phyloP scores from a whole-genome alignment of 2,113 vertebrate genomes.

The Aspidoscelis tigris region DNA sequence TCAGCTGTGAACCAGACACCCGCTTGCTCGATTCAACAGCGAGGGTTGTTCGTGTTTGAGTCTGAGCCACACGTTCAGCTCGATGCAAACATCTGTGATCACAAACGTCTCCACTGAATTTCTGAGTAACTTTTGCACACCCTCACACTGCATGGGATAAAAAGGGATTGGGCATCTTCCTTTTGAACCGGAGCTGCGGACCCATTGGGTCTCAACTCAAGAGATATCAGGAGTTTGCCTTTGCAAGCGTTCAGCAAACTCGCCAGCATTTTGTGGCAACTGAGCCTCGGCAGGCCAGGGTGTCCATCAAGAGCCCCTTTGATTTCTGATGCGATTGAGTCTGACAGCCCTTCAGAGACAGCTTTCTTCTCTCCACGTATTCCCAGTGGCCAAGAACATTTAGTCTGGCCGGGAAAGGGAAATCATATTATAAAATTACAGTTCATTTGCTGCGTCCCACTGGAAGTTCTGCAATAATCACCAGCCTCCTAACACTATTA shows the following conservation, averaged over 20 bases:
- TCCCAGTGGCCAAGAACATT: conserved; percentile 60
- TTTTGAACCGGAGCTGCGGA: not conserved
- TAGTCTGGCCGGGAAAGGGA: conserved; percentile 67
- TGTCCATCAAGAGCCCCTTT: conserved; percentile 12
- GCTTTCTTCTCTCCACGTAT: conserved; percentile 44
- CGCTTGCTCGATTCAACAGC: no score
- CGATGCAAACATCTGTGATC: no score
- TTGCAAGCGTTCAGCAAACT: not conserved
- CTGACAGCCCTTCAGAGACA: conserved; percentile 2
- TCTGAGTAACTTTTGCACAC: no score
- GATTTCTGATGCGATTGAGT: rapidly evolving
- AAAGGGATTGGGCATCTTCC: no score
- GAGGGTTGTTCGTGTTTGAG: no score
- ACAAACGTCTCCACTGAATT: no score
- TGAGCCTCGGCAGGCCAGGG: not conserved
- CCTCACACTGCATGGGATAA: no score
- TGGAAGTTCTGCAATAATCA: conserved; percentile 70
- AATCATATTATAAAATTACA: conserved; percentile 69
- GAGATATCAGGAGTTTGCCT: not conserved
- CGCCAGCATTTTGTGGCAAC: rapidly evolving
- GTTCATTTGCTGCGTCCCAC: conserved; percentile 67
- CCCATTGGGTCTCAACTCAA: not conserved
- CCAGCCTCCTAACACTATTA: conserved; percentile 73
- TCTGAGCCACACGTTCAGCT: no score
- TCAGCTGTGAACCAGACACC: no score